These are phyloP conservation scores for Amphibalanus amphitrite DNA, from an alignment of 1,140 invertebrate genomes.

Conservation along the genomic window DNA sequence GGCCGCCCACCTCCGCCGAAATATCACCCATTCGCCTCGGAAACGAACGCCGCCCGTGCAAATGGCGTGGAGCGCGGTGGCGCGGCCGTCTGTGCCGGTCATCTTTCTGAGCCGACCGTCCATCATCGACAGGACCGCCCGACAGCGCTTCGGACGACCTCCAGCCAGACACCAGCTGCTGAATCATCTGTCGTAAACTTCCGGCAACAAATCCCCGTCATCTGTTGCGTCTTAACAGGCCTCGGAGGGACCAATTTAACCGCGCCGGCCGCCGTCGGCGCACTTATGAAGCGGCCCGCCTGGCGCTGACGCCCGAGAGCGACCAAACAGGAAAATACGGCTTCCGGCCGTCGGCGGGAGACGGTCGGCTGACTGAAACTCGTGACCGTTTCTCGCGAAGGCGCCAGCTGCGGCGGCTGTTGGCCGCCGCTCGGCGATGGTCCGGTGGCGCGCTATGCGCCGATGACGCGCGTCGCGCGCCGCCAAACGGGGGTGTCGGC, in stretches of 20 bases:
- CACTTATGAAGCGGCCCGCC: neutral
- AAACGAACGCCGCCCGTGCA: neutral
- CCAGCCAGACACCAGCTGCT: neutral
- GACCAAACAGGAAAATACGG: constrained; percentile 1
- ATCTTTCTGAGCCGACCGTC: no score
- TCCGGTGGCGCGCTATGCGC: no score
- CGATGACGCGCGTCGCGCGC: no score
- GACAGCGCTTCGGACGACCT: no score
- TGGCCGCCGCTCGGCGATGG: no score
- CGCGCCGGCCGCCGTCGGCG: neutral
- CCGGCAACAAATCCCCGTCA: constrained; percentile 5
- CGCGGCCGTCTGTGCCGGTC: no score
- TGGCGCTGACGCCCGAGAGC: neutral
- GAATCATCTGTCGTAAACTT: neutral
- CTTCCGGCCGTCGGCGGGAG: neutral
- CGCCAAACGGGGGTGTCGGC: no score
- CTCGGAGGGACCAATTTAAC: constrained; percentile 2
- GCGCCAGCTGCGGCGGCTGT: no score
- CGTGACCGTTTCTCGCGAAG: no score
- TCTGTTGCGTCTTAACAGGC: neutral
- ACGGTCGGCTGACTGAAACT: no score
- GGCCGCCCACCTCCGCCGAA: neutral
- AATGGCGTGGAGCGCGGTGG: no score
- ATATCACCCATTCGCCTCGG: neutral
- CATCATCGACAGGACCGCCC: no score